Evolutionary conservation across 2,888 invertebrate genomes (phyloP).

Genomic region (Leptinotarsa juncta): DNA sequence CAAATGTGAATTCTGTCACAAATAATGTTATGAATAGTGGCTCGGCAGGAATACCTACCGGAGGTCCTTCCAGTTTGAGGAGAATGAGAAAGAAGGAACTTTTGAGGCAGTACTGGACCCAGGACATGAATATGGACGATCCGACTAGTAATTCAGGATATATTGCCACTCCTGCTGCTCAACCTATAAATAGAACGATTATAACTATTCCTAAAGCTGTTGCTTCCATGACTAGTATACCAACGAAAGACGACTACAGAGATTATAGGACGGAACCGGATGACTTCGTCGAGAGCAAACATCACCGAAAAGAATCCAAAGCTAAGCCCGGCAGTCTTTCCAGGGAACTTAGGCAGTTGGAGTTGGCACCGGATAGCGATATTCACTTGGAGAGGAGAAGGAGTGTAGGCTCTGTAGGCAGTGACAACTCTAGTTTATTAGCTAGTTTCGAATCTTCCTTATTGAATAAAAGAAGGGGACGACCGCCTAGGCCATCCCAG

Average conservation of each 20-base stretch:
- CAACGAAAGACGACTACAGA: slow-evolving; percentile 86
- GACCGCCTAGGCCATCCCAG: slow-evolving; percentile 61
- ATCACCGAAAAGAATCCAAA: slow-evolving; percentile 71
- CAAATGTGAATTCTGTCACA: slow-evolving; percentile 66
- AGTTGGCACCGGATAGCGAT: slow-evolving; percentile 71
- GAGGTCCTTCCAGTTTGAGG: slow-evolving; percentile 80
- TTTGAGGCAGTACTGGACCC: slow-evolving; percentile 85
- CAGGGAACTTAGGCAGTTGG: slow-evolving; percentile 75
- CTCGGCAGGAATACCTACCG: slow-evolving; percentile 54
- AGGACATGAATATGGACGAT: slow-evolving; percentile 88
- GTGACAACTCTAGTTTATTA: slow-evolving; percentile 60
- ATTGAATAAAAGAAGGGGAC: slow-evolving; percentile 61
- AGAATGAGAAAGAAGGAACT: slow-evolving; percentile 92
- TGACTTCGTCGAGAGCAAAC: slow-evolving; percentile 74
- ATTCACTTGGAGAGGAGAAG: slow-evolving; percentile 68
- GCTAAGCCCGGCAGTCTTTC: slow-evolving; percentile 68
- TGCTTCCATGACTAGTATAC: slow-evolving; percentile 88
- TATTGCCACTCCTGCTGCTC: slow-evolving; percentile 70
- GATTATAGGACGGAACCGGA: slow-evolving; percentile 65
- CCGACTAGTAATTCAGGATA: slow-evolving; percentile 70
- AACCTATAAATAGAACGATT: slow-evolving; percentile 74
- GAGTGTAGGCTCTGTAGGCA: slow-evolving; percentile 65
- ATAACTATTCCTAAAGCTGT: slow-evolving; percentile 90
- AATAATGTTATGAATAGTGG: slow-evolving; percentile 58
- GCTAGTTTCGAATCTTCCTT: slow-evolving; percentile 50